phyloP scores from a whole-genome alignment of 2,113 vertebrate genomes.

The Paramormyrops kingsleyae region DNA sequence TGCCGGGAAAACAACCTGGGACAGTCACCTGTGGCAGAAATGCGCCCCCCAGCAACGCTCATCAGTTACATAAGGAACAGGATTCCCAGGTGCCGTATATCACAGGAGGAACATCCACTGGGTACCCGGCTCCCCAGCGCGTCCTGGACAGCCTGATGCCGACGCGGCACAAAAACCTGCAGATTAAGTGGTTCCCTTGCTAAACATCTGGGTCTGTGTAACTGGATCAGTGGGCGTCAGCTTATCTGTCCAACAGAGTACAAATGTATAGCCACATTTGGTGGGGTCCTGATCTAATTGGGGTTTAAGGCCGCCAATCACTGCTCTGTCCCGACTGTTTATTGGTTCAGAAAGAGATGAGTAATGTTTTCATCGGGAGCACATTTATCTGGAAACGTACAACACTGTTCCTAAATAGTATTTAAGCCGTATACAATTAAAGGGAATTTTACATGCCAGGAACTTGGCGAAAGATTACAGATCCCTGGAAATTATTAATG shows the following conservation, averaged over 20 bases:
- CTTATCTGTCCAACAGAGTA: conserved; percentile 32
- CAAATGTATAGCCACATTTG: conserved; percentile 9
- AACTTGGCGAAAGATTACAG: background rate
- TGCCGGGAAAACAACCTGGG: background rate
- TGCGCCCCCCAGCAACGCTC: background rate
- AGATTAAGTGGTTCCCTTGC: background rate
- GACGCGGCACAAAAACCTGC: background rate
- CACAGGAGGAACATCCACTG: background rate
- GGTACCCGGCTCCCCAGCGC: background rate
- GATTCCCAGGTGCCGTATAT: background rate
- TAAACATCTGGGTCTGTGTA: conserved; percentile 26
- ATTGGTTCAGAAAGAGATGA: conserved; percentile 37
- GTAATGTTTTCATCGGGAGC: background rate
- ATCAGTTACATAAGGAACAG: background rate
- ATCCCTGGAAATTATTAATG: background rate
- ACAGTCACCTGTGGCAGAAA: background rate
- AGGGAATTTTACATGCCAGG: background rate
- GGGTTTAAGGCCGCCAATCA: conserved; percentile 19
- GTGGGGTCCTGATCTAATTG: background rate
- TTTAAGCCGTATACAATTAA: background rate
- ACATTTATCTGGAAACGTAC: background rate
- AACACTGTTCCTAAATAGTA: conserved; percentile 3
- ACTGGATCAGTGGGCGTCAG: background rate
- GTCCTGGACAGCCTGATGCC: background rate
- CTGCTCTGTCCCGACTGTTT: conserved; percentile 14